Base-by-base conservation (phyloP, 2,797 vertebrate species). In the Oreochromis mossambicus region DNA sequence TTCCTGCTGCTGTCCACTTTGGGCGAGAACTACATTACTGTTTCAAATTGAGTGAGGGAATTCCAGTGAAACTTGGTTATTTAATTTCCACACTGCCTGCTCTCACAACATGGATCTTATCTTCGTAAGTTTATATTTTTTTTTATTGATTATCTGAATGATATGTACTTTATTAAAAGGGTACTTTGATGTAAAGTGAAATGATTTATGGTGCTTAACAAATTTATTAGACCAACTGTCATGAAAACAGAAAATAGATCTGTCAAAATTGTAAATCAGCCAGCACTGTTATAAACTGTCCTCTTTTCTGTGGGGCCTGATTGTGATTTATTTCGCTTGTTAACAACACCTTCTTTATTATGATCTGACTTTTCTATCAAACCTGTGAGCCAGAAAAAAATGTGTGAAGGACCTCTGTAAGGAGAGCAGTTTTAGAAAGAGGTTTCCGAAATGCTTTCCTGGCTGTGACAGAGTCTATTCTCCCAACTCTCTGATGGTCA, bases 61-160 rank as follows among this genome's bases (percentile, higher is more conserved):
- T 54, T 52, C 58, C 6, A 13, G 34, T 46, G 80, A 3, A 80
- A 80, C 48, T 78, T 79, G 63, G 66, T 58, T 68, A 21, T 63
- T 78, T 41, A 24, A 52, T 80, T 61, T 75, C 70, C 21, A 82
- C 41, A 32, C 24, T 1, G 11, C 75, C 15, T 41, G 21, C 10
- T 83, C 13, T 14, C 63, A 78, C 15, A 91, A 34, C 82, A 95
- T 96, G 95, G 73, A 88, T 63, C 61, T 86, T 70, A 21, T 87
- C 38, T 82, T 89, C 94, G 95, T 96, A 87, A 61, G 0, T 63
- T 78, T 1, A 61, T 19, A 41, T 86, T 7, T 76, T 8, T 76
- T 76, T 41, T 63, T 38, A 38, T 38, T 63, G 34, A 63, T 38
- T 43, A 10, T 88, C 43, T 82, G 13, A 5, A 78, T 55, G 6